These are phyloP conservation scores for Glossosoma conforme DNA, from an alignment of 1,140 invertebrate species.

Conservation along the genomic window DNA sequence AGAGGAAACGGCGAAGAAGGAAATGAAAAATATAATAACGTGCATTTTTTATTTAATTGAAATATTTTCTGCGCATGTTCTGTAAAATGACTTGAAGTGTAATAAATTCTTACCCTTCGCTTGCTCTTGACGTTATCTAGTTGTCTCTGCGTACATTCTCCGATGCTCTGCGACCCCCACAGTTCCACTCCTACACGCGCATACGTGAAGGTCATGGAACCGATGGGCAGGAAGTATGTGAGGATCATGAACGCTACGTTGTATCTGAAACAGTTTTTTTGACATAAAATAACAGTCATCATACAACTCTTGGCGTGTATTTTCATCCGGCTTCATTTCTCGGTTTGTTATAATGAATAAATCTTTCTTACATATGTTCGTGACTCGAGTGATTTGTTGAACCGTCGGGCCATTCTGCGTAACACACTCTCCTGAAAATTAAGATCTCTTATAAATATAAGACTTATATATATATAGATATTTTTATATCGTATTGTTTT, in stretches of 20 bases:
- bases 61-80: no score
- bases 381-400: conserved; percentile 60
- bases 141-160: conserved; percentile 85
- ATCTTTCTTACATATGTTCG: conserved; percentile 78
- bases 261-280: conserved; percentile 67
- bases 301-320: no score
- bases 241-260: conserved; percentile 83
- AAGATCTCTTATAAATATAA: no score
- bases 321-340: no score
- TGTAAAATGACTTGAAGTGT: not conserved
- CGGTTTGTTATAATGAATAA: no score
- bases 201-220: conserved; percentile 89
- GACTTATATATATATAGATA: no score
- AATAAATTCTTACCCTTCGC: conserved; percentile 70
- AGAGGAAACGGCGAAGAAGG: no score
- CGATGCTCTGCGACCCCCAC: conserved; percentile 93
- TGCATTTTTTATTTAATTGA: no score
- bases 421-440: conserved; percentile 64
- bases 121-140: conserved; percentile 90
- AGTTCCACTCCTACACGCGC: conserved; percentile 83
- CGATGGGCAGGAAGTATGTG: conserved; percentile 91
- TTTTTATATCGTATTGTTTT: no score
- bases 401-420: conserved; percentile 77
- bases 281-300: not conserved
- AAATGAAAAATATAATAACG: no score